These are phyloP conservation scores for Colletes latitarsis DNA, from an alignment of 1,140 invertebrate species.

Conservation along the genomic window DNA sequence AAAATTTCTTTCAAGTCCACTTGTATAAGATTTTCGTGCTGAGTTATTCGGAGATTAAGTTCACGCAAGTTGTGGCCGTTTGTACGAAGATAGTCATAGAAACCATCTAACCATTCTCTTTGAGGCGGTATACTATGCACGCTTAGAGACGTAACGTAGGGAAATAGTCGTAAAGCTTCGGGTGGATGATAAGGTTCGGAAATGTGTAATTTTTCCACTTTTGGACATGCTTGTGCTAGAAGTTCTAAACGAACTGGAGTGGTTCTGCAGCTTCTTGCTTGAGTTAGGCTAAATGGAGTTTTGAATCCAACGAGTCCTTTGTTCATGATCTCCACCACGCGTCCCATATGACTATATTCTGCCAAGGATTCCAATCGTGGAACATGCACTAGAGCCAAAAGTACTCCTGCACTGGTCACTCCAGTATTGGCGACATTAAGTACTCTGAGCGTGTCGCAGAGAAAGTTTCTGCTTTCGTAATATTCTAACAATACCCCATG, in stretches of 20 bases:
- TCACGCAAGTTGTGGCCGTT: conserved; percentile 75
- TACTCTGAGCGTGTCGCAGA: conserved; percentile 77
- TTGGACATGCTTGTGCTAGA: conserved; percentile 77
- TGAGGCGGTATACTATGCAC: conserved; percentile 76
- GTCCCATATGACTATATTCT: conserved; percentile 79
- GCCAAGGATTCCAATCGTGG: conserved; percentile 78
- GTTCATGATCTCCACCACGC: conserved; percentile 78
- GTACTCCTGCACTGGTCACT: conserved; percentile 78
- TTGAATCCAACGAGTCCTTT: conserved; percentile 69
- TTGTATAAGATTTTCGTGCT: conserved; percentile 68
- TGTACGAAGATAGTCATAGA: conserved; percentile 77
- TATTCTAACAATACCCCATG: conserved; percentile 77
- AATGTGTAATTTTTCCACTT: conserved; percentile 77
- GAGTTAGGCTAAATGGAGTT: conserved; percentile 74
- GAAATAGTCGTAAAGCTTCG: conserved; percentile 74
- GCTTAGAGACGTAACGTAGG: conserved; percentile 76
- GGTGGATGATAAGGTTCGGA: conserved; percentile 79
- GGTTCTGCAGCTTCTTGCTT: conserved; percentile 74
- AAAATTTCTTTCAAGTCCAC: conserved; percentile 77
- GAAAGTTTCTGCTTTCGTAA: conserved; percentile 74
- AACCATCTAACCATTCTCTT: conserved; percentile 75
- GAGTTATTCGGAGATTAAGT: conserved; percentile 73
- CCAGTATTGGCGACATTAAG: conserved; percentile 80
- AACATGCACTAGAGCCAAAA: conserved; percentile 77
- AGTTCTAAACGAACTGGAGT: conserved; percentile 75